These are phyloP conservation scores for Lasioglossum albipes DNA, from an alignment of 1,140 invertebrate genomes.

Conservation along the genomic window DNA sequence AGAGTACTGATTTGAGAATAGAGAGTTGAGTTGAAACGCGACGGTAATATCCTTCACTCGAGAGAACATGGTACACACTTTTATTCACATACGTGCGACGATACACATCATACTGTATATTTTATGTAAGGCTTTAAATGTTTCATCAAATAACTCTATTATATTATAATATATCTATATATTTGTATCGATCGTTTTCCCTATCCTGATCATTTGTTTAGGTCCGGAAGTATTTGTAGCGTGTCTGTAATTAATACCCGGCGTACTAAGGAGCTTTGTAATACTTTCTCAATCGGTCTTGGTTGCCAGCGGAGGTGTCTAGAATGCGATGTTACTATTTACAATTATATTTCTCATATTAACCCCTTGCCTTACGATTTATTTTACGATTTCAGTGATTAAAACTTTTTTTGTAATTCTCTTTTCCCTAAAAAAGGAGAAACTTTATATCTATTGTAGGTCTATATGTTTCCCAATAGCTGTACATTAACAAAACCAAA, in stretches of 20 bases:
- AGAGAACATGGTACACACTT: constrained; percentile 42
- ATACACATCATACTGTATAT: constrained; percentile 75
- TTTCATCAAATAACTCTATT: constrained; percentile 77
- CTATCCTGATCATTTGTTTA: constrained; percentile 48
- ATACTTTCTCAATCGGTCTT: not conserved
- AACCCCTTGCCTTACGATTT: no score
- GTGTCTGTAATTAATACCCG: constrained; percentile 35
- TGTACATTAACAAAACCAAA: no score
- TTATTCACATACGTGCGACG: constrained; percentile 54
- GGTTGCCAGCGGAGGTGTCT: not conserved
- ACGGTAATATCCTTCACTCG: constrained; percentile 14
- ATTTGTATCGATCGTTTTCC: constrained; percentile 74
- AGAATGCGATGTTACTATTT: not conserved
- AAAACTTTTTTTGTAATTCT: no score
- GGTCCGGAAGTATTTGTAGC: constrained; percentile 28
- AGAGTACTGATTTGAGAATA: constrained; percentile 2
- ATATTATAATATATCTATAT: constrained; percentile 78
- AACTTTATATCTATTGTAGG: no score
- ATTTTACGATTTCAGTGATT: no score
- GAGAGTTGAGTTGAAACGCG: constrained; percentile 27
- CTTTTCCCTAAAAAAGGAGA: no score
- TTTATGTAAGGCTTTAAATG: constrained; percentile 79
- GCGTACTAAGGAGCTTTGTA: not conserved
- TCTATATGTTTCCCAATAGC: no score
- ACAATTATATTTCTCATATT: not conserved